Percentiles rank a stretch among this genome's conserved stretches.
phyloP scores from a whole-genome alignment of 2,888 invertebrate genomes.

The Amphipyra tragopoginis region DNA sequence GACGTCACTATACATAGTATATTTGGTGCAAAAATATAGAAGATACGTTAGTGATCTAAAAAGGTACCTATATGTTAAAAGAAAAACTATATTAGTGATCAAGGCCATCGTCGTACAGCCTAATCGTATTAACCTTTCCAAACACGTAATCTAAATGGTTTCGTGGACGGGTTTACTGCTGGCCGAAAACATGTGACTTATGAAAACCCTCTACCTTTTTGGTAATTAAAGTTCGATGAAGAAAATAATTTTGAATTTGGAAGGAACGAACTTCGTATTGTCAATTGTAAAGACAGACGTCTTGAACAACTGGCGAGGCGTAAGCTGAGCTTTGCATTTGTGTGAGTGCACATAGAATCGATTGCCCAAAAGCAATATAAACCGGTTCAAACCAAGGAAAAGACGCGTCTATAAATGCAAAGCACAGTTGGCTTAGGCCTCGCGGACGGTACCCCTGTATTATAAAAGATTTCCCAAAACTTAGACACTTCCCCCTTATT shows the following conservation, averaged over 20 bases:
- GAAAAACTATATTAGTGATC: conserved; percentile 27
- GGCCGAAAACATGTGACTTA: conserved; percentile 26
- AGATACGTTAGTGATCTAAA: conserved; percentile 6
- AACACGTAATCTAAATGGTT: conserved; percentile 51
- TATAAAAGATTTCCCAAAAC: too few species aligned
- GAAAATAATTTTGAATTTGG: background rate
- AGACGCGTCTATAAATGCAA: too few species aligned
- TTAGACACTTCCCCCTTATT: too few species aligned
- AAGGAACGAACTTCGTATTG: background rate
- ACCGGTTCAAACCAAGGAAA: too few species aligned
- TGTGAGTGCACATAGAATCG: too few species aligned
- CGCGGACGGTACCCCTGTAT: too few species aligned
- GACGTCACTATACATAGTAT: background rate
- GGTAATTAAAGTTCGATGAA: background rate
- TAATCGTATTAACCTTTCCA: conserved; percentile 52
- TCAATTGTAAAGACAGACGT: too few species aligned
- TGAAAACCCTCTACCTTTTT: conserved; percentile 5
- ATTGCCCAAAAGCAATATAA: too few species aligned
- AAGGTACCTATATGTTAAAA: conserved; percentile 29
- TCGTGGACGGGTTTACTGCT: conserved; percentile 32
- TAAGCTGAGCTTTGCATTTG: too few species aligned
- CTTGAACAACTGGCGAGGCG: too few species aligned
- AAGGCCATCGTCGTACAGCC: conserved; percentile 25
- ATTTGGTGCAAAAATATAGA: background rate
- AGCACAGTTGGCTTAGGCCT: too few species aligned